Evolutionary conservation across 2,888 invertebrate species (phyloP).

Genomic region (Camptogramma bilineatum): DNA sequence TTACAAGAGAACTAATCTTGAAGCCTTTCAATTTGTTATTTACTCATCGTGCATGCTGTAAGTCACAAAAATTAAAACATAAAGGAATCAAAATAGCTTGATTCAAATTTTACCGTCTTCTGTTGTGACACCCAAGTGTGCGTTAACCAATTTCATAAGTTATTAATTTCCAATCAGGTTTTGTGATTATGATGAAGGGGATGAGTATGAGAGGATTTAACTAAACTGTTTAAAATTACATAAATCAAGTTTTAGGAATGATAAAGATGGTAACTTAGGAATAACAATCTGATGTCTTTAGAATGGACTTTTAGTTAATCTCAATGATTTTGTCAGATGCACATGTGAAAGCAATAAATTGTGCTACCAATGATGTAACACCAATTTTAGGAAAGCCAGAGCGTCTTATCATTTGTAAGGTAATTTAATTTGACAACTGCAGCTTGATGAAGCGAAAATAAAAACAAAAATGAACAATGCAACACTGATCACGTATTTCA

Average conservation of each 20-base stretch:
- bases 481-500: not conserved
- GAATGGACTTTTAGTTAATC: conserved; percentile 50
- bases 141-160: conserved; percentile 73
- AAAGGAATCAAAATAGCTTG: conserved; percentile 62
- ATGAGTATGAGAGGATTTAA: conserved; percentile 36
- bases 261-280: not conserved
- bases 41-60: conserved; percentile 75
- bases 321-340: conserved; percentile 32
- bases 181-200: conserved; percentile 38
- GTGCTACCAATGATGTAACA: conserved; percentile 9
- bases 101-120: conserved; percentile 83
- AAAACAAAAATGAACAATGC: not conserved
- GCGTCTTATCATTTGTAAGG: conserved; percentile 1
- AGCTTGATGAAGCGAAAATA: conserved; percentile 3
- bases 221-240: conserved; percentile 25
- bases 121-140: conserved; percentile 79
- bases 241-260: not conserved
- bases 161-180: conserved; percentile 59
- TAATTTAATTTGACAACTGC: not conserved
- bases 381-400: conserved; percentile 12
- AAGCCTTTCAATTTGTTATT: conserved; percentile 73
- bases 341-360: conserved; percentile 31
- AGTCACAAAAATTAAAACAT: conserved; percentile 78
- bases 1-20: conserved; percentile 69
- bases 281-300: conserved; percentile 4